Conservation (phyloP, 2,113 vertebrate genomes). For the Bos indicus region DNA sequence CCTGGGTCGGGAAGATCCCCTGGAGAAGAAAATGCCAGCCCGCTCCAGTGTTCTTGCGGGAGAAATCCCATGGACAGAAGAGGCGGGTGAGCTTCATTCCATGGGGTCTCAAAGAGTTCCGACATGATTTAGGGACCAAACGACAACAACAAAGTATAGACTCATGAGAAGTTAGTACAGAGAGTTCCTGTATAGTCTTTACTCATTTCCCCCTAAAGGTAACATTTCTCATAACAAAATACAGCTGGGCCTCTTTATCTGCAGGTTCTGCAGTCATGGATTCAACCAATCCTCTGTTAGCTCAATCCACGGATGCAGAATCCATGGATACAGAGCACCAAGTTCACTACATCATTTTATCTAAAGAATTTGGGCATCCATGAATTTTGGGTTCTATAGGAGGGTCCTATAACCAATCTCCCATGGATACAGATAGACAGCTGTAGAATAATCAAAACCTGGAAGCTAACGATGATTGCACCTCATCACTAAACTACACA, state of each 20-base stretch:
- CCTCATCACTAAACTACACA: background rate
- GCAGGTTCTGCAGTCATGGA: background rate
- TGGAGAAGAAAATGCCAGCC: background rate
- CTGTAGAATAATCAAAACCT: background rate
- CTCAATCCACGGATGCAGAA: background rate
- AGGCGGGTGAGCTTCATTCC: background rate
- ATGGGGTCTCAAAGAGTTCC: background rate
- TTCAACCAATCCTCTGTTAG: background rate
- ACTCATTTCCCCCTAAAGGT: background rate
- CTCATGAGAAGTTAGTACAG: background rate
- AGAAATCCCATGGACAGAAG: background rate
- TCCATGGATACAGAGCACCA: background rate
- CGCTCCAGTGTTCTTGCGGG: background rate
- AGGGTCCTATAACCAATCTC: background rate
- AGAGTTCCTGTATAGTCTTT: background rate
- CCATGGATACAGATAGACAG: background rate
- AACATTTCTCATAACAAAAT: background rate
- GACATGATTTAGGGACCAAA: background rate
- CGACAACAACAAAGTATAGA: background rate
- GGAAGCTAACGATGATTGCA: background rate
- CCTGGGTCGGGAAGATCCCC: background rate
- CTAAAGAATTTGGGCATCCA: background rate
- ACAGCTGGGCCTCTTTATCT: background rate
- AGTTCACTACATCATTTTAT: background rate
- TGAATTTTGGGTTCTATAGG: background rate